A percentile compares a stretch with the other conserved stretches of the same genome.
Evolutionary conservation across 2,113 vertebrate genomes (phyloP).

Genomic region (Xerus inauris): DNA sequence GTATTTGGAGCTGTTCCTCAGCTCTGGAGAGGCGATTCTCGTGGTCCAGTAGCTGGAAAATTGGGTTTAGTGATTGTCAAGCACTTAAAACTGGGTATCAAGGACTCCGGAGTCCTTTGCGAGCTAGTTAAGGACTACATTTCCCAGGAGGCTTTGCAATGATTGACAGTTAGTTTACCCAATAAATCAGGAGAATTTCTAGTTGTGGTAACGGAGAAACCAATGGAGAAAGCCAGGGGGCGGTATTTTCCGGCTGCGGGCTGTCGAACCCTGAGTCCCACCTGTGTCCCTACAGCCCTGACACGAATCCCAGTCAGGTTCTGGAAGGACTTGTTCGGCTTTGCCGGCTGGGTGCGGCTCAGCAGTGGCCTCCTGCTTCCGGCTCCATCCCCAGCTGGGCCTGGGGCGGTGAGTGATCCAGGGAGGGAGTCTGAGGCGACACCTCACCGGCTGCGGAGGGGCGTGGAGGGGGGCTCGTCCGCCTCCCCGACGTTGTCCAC

Average conservation of each 20-base stretch:
- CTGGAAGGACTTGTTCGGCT: not conserved
- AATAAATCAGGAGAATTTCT: not conserved
- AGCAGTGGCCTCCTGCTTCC: not conserved
- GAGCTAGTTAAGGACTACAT: not conserved
- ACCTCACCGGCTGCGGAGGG: not conserved
- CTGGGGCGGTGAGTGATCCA: slow-evolving; percentile 49
- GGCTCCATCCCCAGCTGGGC: not conserved
- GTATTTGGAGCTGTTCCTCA: not conserved
- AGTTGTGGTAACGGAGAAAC: not conserved
- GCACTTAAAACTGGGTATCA: not conserved
- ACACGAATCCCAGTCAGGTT: not conserved
- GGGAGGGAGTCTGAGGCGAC: not conserved
- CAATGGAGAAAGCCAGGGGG: slow-evolving; percentile 12
- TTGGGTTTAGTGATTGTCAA: not conserved
- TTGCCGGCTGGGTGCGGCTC: not conserved
- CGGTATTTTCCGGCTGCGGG: not conserved
- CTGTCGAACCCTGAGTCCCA: not conserved
- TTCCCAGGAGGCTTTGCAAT: slow-evolving; percentile 31
- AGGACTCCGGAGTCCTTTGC: fast-evolving
- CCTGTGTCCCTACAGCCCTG: not conserved
- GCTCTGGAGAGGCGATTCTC: not conserved
- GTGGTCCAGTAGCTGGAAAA: not conserved
- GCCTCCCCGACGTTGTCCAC: not conserved
- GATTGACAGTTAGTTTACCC: not conserved
- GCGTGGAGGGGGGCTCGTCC: not conserved